Percentiles rank a stretch among this genome's conserved stretches.
Evolutionary conservation across 2,888 invertebrate genomes (phyloP).

Genomic region (Eutolmus rufibarbis): DNA sequence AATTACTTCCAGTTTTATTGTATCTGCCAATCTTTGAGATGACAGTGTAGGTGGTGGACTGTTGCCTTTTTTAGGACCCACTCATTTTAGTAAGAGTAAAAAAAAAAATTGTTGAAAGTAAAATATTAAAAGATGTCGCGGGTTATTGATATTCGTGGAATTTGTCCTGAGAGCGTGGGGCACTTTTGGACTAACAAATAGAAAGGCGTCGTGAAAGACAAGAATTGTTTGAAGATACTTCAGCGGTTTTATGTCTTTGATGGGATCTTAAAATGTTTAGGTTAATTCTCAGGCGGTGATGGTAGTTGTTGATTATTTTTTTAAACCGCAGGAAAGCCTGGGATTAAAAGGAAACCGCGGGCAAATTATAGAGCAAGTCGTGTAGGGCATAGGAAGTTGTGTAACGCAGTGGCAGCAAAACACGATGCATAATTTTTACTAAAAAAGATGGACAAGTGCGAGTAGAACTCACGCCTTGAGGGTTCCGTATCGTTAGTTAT

Average conservation of each 20-base stretch:
- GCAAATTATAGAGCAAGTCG: not conserved
- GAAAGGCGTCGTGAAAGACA: not conserved
- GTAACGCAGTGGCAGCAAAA: not conserved
- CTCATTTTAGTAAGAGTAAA: not conserved
- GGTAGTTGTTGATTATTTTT: not conserved
- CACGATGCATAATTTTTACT: not conserved
- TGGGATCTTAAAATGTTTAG: not conserved
- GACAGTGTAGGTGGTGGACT: not conserved
- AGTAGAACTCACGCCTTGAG: too few relatives aligned
- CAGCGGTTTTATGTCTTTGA: not conserved
- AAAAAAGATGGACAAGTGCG: too few relatives aligned
- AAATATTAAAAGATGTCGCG: not conserved
- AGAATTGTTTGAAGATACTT: not conserved
- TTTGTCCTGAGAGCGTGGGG: not conserved
- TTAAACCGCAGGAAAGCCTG: not conserved
- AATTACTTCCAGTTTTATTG: slow-evolving; percentile 10
- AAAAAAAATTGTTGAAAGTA: not conserved
- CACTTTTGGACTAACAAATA: not conserved
- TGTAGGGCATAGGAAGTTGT: not conserved
- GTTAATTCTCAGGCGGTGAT: not conserved
- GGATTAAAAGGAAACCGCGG: not conserved
- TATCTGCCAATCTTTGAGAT: not conserved
- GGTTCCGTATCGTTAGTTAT: too few relatives aligned
- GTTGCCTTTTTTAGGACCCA: not conserved
- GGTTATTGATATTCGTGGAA: not conserved